Percentiles rank a stretch among this genome's conserved stretches.
phyloP scores from a whole-genome alignment of 2,113 vertebrate genomes.

The Ochotona princeps region DNA sequence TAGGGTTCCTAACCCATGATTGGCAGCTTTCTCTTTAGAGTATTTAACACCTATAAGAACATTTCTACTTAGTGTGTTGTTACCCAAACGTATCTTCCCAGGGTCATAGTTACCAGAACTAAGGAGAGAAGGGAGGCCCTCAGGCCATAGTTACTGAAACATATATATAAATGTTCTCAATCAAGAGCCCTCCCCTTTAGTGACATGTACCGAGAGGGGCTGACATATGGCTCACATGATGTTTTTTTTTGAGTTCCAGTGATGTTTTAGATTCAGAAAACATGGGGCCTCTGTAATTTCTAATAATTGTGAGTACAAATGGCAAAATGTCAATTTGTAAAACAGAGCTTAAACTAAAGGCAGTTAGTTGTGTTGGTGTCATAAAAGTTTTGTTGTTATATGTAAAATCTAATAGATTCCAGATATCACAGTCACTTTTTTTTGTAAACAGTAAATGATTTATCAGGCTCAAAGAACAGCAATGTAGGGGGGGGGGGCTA shows the following conservation, averaged over 20 bases:
- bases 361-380: constrained; percentile 10
- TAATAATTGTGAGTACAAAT: background rate
- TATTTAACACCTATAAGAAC: background rate
- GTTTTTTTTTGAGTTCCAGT: background rate
- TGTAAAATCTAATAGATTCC: background rate
- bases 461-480: background rate
- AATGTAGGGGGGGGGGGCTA: too few relatives aligned
- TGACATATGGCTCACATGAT: background rate
- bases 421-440: background rate
- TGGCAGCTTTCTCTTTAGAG: background rate
- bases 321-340: constrained; percentile 46
- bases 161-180: too few relatives aligned
- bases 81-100: background rate
- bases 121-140: background rate
- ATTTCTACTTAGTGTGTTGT: background rate
- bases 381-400: background rate
- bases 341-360: background rate
- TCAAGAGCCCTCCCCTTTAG: background rate
- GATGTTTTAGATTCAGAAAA: background rate
- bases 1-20: background rate
- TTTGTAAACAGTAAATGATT: background rate
- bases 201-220: background rate
- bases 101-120: background rate
- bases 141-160: background rate
- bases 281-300: background rate